A percentile compares a stretch with the other conserved stretches of the same genome.
Conservation (phyloP, 2,113 vertebrate species). For the Phycodurus eques region DNA sequence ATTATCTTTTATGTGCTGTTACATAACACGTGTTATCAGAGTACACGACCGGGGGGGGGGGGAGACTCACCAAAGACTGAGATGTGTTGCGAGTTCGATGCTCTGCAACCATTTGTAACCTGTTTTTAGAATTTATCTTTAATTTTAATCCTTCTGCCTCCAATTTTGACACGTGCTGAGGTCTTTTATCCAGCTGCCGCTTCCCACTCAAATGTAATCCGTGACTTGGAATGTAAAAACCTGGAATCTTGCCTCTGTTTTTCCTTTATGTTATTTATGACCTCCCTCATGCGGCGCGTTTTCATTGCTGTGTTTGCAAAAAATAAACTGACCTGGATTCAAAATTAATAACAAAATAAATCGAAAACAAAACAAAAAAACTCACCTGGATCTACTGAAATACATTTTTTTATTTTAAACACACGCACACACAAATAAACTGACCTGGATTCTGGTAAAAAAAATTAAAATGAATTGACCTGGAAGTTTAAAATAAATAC, state of each 20-base stretch:
- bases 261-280: not conserved
- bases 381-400: too few relatives aligned
- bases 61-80: conserved; percentile 4
- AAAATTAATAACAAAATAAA: not conserved
- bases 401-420: too few relatives aligned
- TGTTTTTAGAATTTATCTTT: conserved; percentile 34
- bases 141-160: not conserved
- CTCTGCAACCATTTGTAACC: conserved; percentile 27
- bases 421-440: too few relatives aligned
- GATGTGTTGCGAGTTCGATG: not conserved
- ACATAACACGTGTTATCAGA: conserved; percentile 37
- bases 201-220: conserved; percentile 5
- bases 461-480: too few relatives aligned
- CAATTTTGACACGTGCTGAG: conserved; percentile 12
- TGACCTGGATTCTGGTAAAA: too few relatives aligned
- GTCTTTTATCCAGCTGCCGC: conserved; percentile 9
- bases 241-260: not conserved
- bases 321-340: not conserved
- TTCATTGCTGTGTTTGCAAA: not conserved
- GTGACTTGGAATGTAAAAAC: not conserved
- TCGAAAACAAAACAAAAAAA: too few relatives aligned
- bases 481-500: too few relatives aligned
- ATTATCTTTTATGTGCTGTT: conserved; percentile 19
- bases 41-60: not conserved
- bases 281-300: not conserved